Percentiles rank a stretch among this genome's conserved stretches.
phyloP scores from a whole-genome alignment of 2,113 vertebrate species.

The Lepus americanus region DNA sequence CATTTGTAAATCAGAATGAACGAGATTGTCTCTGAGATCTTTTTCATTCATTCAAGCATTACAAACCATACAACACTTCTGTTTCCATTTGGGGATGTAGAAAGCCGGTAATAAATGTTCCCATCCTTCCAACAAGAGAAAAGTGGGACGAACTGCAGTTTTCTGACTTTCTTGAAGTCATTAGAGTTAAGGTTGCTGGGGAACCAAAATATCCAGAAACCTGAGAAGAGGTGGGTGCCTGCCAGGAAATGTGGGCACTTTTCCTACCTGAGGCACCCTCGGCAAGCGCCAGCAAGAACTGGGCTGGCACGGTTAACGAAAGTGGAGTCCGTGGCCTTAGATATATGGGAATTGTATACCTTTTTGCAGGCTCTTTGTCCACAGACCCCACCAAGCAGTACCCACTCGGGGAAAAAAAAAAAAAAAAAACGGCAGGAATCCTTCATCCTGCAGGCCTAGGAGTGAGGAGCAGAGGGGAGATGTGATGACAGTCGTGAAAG shows the following conservation, averaged over 20 bases:
- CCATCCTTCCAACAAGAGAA: neutral
- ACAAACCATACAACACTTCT: neutral
- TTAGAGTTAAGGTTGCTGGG: neutral
- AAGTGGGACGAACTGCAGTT: neutral
- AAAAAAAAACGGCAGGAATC: neutral
- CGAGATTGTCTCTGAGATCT: neutral
- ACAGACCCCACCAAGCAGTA: too few species aligned
- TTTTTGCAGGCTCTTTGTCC: neutral
- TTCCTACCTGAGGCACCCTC: neutral
- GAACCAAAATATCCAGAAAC: neutral
- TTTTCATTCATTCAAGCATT: neutral
- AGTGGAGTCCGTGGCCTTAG: neutral
- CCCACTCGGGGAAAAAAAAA: too few species aligned
- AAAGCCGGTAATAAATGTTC: neutral
- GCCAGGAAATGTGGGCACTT: neutral
- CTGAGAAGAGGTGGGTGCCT: neutral
- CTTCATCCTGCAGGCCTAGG: neutral
- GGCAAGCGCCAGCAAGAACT: neutral
- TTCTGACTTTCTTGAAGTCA: neutral
- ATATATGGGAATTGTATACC: neutral
- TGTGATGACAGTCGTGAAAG: neutral
- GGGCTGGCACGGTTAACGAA: neutral
- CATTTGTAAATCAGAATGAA: slow-evolving; percentile 16
- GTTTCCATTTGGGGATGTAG: neutral
- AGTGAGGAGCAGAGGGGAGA: too few species aligned